phyloP scores from a whole-genome alignment of 2,113 vertebrate genomes.

The Sciurus niger region DNA sequence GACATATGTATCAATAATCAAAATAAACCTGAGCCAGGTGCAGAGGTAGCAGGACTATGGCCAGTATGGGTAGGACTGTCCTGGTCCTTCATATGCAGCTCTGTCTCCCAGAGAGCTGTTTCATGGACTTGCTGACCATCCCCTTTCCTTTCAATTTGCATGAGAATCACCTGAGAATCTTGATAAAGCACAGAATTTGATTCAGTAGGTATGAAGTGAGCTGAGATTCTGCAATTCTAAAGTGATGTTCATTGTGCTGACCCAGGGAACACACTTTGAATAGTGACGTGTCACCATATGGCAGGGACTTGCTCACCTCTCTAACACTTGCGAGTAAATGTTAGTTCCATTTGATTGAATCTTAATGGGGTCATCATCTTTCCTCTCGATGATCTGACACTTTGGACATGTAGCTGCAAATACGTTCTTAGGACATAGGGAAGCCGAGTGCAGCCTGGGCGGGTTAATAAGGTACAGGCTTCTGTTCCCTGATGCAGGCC shows the following conservation, averaged over 20 bases:
- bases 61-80: neutral
- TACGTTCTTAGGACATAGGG: too few relatives aligned
- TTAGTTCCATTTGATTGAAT: neutral
- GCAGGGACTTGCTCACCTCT: neutral
- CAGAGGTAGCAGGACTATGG: neutral
- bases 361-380: neutral
- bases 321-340: neutral
- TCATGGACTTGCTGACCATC: neutral
- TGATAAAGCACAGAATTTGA: neutral
- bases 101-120: neutral
- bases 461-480: neutral
- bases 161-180: neutral
- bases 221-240: neutral
- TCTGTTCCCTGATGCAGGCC: too few relatives aligned
- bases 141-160: neutral
- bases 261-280: neutral
- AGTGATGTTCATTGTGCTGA: neutral
- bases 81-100: too few relatives aligned
- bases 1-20: neutral
- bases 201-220: neutral
- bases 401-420: neutral
- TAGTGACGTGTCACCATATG: rapidly evolving
- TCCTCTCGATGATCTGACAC: neutral
- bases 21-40: neutral
- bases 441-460: neutral